Conservation (phyloP, 2,113 vertebrate genomes). For the Pomatostomus ruficeps region DNA sequence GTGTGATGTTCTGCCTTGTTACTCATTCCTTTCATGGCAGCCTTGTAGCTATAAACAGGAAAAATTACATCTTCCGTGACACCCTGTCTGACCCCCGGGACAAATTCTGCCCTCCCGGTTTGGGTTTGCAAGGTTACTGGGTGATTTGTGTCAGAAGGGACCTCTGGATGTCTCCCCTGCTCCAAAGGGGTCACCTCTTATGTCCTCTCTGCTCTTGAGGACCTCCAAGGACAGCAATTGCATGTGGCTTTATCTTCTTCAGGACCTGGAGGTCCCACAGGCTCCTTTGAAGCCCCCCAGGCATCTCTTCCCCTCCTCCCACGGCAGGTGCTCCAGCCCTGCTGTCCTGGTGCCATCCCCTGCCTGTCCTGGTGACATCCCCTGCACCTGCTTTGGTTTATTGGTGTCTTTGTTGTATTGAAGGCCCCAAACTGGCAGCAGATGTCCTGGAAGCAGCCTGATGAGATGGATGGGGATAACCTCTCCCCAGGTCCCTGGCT, state of each 20-base stretch:
- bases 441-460: neutral
- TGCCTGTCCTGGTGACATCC: neutral
- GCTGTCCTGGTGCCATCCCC: neutral
- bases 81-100: neutral
- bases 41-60: neutral
- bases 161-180: neutral
- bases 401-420: neutral
- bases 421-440: neutral
- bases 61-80: neutral
- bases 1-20: neutral
- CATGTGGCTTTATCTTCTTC: neutral
- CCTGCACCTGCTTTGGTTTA: neutral
- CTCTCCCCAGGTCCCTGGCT: neutral
- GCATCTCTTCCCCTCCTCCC: neutral
- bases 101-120: neutral
- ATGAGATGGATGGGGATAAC: neutral
- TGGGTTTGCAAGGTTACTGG: neutral
- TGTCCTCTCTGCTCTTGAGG: neutral
- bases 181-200: neutral
- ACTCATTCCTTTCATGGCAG: neutral
- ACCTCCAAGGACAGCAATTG: neutral
- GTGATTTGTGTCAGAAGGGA: neutral
- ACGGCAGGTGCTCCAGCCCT: neutral
- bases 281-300: neutral
- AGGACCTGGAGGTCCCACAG: neutral